Evolutionary conservation across 2,113 vertebrate species (phyloP).

Genomic region (Eidolon helvum): DNA sequence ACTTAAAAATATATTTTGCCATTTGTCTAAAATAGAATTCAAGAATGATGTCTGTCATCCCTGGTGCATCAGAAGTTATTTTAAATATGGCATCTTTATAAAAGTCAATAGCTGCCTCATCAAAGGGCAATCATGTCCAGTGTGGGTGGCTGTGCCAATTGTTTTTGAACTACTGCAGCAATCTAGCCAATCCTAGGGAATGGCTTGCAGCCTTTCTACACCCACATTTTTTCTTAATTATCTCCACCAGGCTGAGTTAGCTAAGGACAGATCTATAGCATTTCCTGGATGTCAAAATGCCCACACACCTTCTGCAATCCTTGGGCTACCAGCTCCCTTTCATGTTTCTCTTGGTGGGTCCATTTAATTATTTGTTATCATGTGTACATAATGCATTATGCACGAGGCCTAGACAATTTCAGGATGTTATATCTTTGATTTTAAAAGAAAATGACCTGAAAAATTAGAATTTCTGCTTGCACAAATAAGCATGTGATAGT

Average conservation of each 20-base stretch:
- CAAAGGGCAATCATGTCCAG: constrained; percentile 86
- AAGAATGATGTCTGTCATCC: constrained; percentile 79
- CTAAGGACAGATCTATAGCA: constrained; percentile 87
- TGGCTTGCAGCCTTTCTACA: constrained; percentile 82
- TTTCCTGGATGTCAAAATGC: constrained; percentile 87
- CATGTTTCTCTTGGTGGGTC: constrained; percentile 78
- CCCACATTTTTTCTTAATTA: constrained; percentile 90
- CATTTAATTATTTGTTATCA: constrained; percentile 81
- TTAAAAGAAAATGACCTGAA: constrained; percentile 68
- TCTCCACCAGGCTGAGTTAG: constrained; percentile 88
- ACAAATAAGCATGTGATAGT: constrained; percentile 34
- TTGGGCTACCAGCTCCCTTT: constrained; percentile 79
- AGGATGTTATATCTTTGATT: constrained; percentile 66
- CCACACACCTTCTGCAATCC: constrained; percentile 87
- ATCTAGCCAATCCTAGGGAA: constrained; percentile 82
- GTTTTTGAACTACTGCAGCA: constrained; percentile 86
- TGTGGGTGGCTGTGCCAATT: constrained; percentile 87
- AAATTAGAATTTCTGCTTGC: constrained; percentile 53
- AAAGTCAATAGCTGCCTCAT: constrained; percentile 86
- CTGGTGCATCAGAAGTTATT: constrained; percentile 84
- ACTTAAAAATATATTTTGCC: constrained; percentile 75
- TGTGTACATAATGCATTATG: constrained; percentile 74
- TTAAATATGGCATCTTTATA: constrained; percentile 85
- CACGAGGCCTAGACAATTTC: constrained; percentile 65
- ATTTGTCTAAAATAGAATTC: constrained; percentile 81